Percentiles rank a stretch among this genome's conserved stretches.
phyloP scores from a whole-genome alignment of 2,113 vertebrate species.

The Lanius ludovicianus region DNA sequence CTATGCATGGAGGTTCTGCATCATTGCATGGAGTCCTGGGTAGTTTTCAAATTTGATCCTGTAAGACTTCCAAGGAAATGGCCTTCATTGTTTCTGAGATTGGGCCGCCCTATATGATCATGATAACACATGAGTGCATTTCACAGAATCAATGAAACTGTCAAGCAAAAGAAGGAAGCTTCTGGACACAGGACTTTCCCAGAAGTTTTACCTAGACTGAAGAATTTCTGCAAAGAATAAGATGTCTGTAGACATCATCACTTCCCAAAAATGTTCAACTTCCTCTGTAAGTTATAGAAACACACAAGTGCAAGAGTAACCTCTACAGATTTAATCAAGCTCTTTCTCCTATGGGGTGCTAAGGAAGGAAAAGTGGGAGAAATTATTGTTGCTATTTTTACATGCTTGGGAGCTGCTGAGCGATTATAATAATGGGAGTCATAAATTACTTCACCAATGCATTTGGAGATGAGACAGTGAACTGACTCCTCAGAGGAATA shows the following conservation, averaged over 20 bases:
- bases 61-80: not conserved
- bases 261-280: not conserved
- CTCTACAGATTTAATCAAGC: slow-evolving; percentile 18
- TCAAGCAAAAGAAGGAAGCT: not conserved
- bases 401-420: slow-evolving; percentile 36
- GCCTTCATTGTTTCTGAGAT: not conserved
- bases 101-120: not conserved
- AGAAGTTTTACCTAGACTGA: not conserved
- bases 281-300: not conserved
- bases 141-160: not conserved
- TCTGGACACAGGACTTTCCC: slow-evolving; percentile 3
- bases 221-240: not conserved
- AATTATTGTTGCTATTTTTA: slow-evolving; percentile 63
- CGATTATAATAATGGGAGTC: slow-evolving; percentile 41
- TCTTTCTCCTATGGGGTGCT: slow-evolving; percentile 21
- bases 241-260: not conserved
- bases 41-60: not conserved
- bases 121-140: not conserved
- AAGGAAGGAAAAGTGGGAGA: slow-evolving; percentile 38
- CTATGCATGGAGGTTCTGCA: not conserved
- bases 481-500: not conserved
- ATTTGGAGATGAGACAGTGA: slow-evolving; percentile 46
- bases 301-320: not conserved
- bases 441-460: slow-evolving; percentile 48
- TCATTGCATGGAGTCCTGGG: not conserved